Evolutionary conservation across 2,797 vertebrate genomes (phyloP), one percentile per base, ranked within the genome.

Genomic region (Gadopsis bispinosus): DNA sequence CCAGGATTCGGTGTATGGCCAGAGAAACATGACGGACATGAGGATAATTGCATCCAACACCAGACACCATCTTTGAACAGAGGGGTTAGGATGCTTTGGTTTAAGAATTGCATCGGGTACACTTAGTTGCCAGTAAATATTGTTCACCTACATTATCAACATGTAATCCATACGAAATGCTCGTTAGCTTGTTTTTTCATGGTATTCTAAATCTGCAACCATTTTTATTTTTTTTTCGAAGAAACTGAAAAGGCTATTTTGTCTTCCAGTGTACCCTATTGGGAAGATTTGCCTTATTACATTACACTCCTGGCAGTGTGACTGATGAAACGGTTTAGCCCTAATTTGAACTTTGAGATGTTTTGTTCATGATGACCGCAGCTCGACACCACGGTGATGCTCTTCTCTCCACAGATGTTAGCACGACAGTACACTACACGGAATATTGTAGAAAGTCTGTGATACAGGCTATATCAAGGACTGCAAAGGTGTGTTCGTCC

Each of bases 241-340:
- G 33, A 7, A 35, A 35, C 7, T 53, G 12, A 66, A 66, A 66
- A 66, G 39, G 48, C 48, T 12, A 3, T 16, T 37, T 51, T 53
- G 47, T 53, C 16, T 22, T 37, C 64, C 13, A 16, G 33, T 54
- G 22, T 37, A 35, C 6, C 13, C 64, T 53, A n/a, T 16, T n/a
- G 31, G 19, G 20, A 20, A 53, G 1, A 53, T 53, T 53, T 13
- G 5, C 7, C 35, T 26, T 5, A 66, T 37, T 50, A 51, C 33
- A 37, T 66, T 39, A 39, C 13, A 51, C 10, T 51, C 12, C 39
- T 51, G 64, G 50, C 64, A 39, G 47, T 53, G 64, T 53, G 64
- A 16, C 48, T 53, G 47, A 14, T 66, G 64, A 66, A 19, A 45
- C n/a, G 9, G 13, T 39, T 53, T n/a, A 17, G 39, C n/a, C 16